Base-by-base conservation (phyloP, 2,113 vertebrate species). In the Saimiri boliviensis region DNA sequence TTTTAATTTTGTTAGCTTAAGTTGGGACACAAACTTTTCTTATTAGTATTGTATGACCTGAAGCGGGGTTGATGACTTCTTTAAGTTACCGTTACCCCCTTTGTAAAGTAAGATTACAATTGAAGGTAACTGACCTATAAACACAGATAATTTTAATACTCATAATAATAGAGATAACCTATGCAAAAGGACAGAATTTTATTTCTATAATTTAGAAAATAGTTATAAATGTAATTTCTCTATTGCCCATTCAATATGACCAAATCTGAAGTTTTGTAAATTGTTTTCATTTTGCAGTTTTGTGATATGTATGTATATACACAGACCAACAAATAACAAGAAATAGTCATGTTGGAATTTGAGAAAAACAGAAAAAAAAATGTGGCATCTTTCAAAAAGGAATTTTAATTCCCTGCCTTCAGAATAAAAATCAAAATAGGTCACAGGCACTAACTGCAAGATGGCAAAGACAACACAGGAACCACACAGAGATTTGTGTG, bases 361-460 rank as follows among this genome's bases (percentile, higher is more conserved):
- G 37, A 63, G 49, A 32, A 79, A 52, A 23, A 79, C 68, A 49
- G 5, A 54, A 45, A 40, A 47, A 47, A 71, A 77, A 35, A 52
- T 27, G 12, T 9, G 8, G 8, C 6, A 27, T 37, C 63, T 63
- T 96, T 94, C 32, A 54, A 40, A 91, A 66, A 81, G 8, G 35
- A 74, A 74, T 86, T 73, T 47, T 49, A 52, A 21, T 42, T 85
- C n/a, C 42, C 12, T 32, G 25, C 4, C 47, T 52, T 86, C 35
- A 25, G 49, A 68, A 71, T 66, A 66, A 70, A 85, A 40, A 12
- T 47, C 42, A 40, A 77, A 83, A 17, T 32, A 70, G 71, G 23
- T 85, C 12, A 6, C 0, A 0, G 3, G 17, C 8, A 37, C n/a
- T 42, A 25, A 19, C n/a, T 32, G 85, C 6, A 4, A 60, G 21